Evolutionary conservation across 2,888 invertebrate species (phyloP).

Genomic region (Drosophila borealis): DNA sequence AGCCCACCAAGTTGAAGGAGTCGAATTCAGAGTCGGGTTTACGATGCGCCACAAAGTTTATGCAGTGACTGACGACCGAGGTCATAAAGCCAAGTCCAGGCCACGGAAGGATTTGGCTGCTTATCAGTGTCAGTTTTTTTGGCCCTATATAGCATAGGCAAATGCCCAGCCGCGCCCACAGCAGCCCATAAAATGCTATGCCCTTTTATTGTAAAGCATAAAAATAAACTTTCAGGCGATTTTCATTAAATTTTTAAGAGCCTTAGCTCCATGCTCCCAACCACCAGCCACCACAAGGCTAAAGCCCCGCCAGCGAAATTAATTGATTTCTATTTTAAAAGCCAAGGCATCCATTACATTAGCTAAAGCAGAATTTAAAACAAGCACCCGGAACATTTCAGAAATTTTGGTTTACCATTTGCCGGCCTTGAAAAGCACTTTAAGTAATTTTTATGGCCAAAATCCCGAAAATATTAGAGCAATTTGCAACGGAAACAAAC

Average conservation of each 20-base stretch:
- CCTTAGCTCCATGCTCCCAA: conserved; percentile 1
- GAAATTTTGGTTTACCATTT: conserved; percentile 34
- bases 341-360: conserved; percentile 38
- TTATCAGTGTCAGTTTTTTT: conserved; percentile 58
- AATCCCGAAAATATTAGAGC: conserved; percentile 31
- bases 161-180: conserved; percentile 47
- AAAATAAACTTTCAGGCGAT: conserved; percentile 67
- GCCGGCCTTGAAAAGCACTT: conserved; percentile 59
- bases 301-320: conserved; percentile 41
- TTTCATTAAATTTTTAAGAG: conserved; percentile 69
- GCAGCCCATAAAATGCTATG: conserved; percentile 52
- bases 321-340: conserved; percentile 63
- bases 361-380: conserved; percentile 39
- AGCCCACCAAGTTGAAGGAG: conserved; percentile 28
- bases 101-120: conserved; percentile 59
- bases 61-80: conserved; percentile 61
- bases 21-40: conserved; percentile 44
- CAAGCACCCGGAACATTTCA: conserved; percentile 29
- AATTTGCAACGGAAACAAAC: conserved; percentile 37
- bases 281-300: background rate
- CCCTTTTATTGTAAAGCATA: conserved; percentile 67
- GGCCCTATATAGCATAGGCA: conserved; percentile 34
- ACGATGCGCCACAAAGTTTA: conserved; percentile 73
- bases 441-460: conserved; percentile 53
- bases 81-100: conserved; percentile 54